A percentile compares a stretch with the other conserved stretches of the same genome.
Evolutionary conservation across 2,113 vertebrate genomes (phyloP).

Genomic region (Grammomys surdaster): DNA sequence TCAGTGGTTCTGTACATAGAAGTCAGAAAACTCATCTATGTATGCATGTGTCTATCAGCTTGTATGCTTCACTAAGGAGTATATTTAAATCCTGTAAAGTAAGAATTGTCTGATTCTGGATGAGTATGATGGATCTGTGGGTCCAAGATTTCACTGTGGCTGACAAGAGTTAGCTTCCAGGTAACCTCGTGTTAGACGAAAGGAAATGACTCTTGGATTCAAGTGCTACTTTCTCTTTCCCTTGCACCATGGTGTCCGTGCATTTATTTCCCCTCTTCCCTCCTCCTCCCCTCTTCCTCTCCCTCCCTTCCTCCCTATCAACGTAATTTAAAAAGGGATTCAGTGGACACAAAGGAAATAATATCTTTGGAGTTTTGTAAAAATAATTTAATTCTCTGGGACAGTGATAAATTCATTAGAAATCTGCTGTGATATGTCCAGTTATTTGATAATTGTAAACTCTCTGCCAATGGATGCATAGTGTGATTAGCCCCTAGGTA

Average conservation of each 20-base stretch:
- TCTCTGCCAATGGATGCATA: background rate
- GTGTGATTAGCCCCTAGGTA: conserved; percentile 13
- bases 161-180: background rate
- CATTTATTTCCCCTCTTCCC: background rate
- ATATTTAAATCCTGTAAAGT: background rate
- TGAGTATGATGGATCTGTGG: background rate
- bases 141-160: too few species aligned
- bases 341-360: background rate
- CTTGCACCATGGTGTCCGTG: background rate
- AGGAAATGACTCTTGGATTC: background rate
- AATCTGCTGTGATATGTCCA: background rate
- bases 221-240: background rate
- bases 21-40: background rate
- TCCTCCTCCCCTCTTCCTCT: background rate
- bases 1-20: background rate
- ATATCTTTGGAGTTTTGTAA: conserved; percentile 24
- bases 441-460: conserved; percentile 43
- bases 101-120: background rate
- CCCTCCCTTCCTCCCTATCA: background rate
- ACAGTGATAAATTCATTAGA: conserved; percentile 4
- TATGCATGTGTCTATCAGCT: background rate
- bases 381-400: conserved; percentile 11
- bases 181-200: background rate
- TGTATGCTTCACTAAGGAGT: background rate
- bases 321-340: background rate